Evolutionary conservation across 1,140 invertebrate species (phyloP), one percentile per base, ranked within the genome.

Genomic region (Laodelphax striatellus): DNA sequence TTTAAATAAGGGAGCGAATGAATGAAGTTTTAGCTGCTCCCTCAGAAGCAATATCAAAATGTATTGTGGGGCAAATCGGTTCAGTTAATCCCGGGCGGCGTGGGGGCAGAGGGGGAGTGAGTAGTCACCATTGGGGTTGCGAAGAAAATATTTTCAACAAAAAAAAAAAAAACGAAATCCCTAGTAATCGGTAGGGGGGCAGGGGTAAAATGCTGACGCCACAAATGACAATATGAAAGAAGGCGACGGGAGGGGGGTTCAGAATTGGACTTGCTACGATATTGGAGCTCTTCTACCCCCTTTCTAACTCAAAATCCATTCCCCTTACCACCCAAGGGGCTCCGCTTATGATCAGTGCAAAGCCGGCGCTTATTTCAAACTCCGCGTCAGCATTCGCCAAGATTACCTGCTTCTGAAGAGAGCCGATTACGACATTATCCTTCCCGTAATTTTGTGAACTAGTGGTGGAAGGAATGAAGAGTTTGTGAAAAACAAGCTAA

Each of bases 111-210:
- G 9, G 28, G 34, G 2, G 34, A 2, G 5, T 38, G 11, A 38
- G 34, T 50, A 8, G 6, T 50, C 46, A 50, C 21, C 46, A 38
- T 3, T 5, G 16, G 46, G 46, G 46, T 50, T 50, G 46, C 46
- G 16, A 50, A 50, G 46, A 50, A 50, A 50, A 50, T 50, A 50
- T 50, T 50, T 50, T 50, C 46, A 50, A 50, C 46, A 22, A 50
- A 50, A 50, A 38, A 50, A 50, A 5, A 22, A 50, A 50, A 50
- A 38, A 44, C 14, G 43, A 44, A 50, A 50, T 11, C 46, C 46
- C 2, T 2, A 22, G 46, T 50, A 50, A 50, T 50, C 46, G 46
- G 16, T 16, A 19, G 10, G 46, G 46, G 16, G 46, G 24, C 1
- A 2, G 46, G 46, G 16, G 46, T 50, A 50, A 50, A 50, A 9